Base-by-base conservation (phyloP, 1,140 invertebrate genomes). In the Drosophila lacteicornis region DNA sequence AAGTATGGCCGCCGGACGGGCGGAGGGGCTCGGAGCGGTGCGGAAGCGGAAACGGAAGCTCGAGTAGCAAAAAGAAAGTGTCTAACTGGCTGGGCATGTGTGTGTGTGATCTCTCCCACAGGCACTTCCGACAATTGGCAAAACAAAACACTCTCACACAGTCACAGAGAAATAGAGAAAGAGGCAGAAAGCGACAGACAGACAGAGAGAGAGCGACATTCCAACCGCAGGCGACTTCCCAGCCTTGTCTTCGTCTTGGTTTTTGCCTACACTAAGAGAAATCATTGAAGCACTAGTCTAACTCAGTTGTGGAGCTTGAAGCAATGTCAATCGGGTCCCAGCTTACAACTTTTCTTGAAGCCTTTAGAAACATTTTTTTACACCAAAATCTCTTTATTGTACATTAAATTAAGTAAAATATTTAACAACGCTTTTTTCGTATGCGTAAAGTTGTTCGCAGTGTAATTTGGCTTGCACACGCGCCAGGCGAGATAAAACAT, bases 81-180 rank as follows among this genome's bases (percentile, higher is more conserved):
- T 88, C 80, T 87, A 88, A 87, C 84, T 88, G 84, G 67, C 84
- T 65, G 19, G 40, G 30, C 59, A 22, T 67, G 27, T 59, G 33
- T 82, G 60, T 82, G 63, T 58, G 58, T 83, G 76, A 80, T 81
- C 62, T 38, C 45, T 46, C 38, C 76, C 76, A 82, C 66, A 69
- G 83, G 80, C 84, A 88, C 84, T 88, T 88, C 85, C 84, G 84
- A 88, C 84, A 88, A 88, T 88, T 88, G 84, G 78, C 85, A 88
- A 88, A 88, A 88, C 84, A 88, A 80, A 88, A 88, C 84, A 79
- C 73, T 74, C 56, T 36, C 53, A 36, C 56, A 70, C 17, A 76
- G 27, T 30, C 27, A 63, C 15, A 6, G n/a, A 27, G 25, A 45
- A 27, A 33, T 8, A 11, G 53, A 43, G 40, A 38, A 46, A 73